Percentiles rank a stretch among this genome's conserved stretches.
Evolutionary conservation across 2,888 invertebrate genomes (phyloP).

Genomic region (Boloria euphrosyne): DNA sequence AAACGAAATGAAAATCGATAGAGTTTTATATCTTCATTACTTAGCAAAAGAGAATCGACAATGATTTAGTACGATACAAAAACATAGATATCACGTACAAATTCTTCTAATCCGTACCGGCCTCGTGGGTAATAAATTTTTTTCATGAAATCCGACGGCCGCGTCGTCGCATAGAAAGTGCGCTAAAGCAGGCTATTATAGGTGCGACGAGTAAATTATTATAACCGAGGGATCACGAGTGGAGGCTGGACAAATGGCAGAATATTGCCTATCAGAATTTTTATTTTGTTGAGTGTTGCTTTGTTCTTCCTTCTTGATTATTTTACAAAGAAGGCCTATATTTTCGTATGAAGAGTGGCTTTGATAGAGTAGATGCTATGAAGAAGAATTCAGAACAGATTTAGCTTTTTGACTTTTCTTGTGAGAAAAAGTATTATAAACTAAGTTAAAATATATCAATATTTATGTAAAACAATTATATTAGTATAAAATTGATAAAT

Average conservation of each 20-base stretch:
- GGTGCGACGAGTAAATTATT: constrained; percentile 75
- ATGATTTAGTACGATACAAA: constrained; percentile 41
- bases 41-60: constrained; percentile 32
- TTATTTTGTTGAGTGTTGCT: constrained; percentile 16
- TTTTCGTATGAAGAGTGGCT: no score
- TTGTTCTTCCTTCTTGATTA: constrained; percentile 32
- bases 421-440: no score
- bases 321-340: no score
- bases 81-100: constrained; percentile 67
- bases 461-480: no score
- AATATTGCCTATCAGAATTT: constrained; percentile 40
- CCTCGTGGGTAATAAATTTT: constrained; percentile 75
- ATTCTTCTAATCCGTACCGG: constrained; percentile 74
- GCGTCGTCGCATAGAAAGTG: constrained; percentile 75
- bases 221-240: constrained; percentile 70
- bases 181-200: constrained; percentile 80
- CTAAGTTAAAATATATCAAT: no score
- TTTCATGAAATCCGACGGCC: constrained; percentile 73
- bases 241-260: constrained; percentile 36
- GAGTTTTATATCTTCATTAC: constrained; percentile 28
- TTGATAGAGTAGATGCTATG: no score
- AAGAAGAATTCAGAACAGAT: no score
- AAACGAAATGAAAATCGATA: constrained; percentile 3
- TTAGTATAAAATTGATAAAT: constrained; percentile 42
- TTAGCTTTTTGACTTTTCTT: no score